A percentile compares a stretch with the other conserved stretches of the same genome.
Conservation (phyloP, 2,888 invertebrate species). For the Nephrotoma guestfalica region DNA sequence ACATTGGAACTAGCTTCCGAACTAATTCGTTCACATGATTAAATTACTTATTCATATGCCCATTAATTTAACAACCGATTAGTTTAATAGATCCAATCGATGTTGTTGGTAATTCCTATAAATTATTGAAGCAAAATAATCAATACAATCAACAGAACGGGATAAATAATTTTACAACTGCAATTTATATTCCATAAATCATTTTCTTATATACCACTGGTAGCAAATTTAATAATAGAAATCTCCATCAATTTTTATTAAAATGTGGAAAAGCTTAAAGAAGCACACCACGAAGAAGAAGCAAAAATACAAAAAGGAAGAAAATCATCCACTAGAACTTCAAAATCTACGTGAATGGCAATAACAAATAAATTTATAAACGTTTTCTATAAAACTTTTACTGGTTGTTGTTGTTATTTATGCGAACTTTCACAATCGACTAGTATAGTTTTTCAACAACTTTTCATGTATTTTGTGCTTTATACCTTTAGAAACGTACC, state of each 20-base stretch:
- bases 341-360: not conserved
- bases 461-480: not conserved
- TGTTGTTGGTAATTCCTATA: not conserved
- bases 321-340: not conserved
- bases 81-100: not conserved
- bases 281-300: not conserved
- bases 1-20: no score
- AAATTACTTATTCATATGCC: not conserved
- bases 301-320: not conserved
- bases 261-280: not conserved
- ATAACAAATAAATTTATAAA: not conserved
- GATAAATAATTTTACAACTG: not conserved
- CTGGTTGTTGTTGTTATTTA: not conserved
- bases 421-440: not conserved
- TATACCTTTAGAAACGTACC: not conserved
- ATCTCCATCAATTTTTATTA: not conserved
- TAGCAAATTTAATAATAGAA: not conserved
- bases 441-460: not conserved
- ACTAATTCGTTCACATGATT: no score
- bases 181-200: not conserved
- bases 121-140: not conserved
- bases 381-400: not conserved
- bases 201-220: not conserved
- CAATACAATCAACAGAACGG: not conserved
- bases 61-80: not conserved